A percentile compares a stretch with the other conserved stretches of the same genome.
phyloP scores from a whole-genome alignment of 2,888 invertebrate genomes.

The Antheraea yamamai region DNA sequence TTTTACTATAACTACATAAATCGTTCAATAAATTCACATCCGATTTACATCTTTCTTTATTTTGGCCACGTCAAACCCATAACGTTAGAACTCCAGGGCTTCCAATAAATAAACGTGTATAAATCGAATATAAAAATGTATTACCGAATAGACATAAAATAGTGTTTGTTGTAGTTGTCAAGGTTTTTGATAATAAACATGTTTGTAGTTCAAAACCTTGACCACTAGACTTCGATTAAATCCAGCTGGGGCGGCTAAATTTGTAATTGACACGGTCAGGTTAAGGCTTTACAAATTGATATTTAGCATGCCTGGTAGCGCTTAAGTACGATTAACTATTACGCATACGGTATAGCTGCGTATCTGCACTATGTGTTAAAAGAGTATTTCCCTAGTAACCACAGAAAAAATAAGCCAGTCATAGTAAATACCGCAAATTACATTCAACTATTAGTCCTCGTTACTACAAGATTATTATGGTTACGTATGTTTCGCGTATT shows the following conservation, averaged over 20 bases:
- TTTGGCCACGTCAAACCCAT: no score
- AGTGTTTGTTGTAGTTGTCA: not conserved
- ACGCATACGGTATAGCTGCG: not conserved
- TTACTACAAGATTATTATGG: not conserved
- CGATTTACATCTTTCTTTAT: no score
- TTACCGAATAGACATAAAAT: not conserved
- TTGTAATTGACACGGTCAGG: slow-evolving; percentile 10
- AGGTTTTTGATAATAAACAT: slow-evolving; percentile 10
- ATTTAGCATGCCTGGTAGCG: not conserved
- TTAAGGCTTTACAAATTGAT: slow-evolving; percentile 5
- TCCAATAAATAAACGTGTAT: not conserved
- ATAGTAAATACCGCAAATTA: not conserved
- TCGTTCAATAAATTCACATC: no score
- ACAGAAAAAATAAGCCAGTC: not conserved
- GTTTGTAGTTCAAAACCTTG: slow-evolving; percentile 3
- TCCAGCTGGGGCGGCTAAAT: slow-evolving; percentile 3
- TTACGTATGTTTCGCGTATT: no score
- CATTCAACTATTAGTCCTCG: not conserved
- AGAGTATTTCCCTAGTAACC: not conserved
- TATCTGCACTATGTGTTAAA: not conserved
- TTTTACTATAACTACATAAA: no score
- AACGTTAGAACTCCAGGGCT: no score
- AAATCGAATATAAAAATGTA: not conserved
- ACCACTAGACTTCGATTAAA: slow-evolving; percentile 7
- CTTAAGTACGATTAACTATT: not conserved